Evolutionary conservation across 2,888 invertebrate species (phyloP).

Genomic region (Himalopsyche kuldschensis): DNA sequence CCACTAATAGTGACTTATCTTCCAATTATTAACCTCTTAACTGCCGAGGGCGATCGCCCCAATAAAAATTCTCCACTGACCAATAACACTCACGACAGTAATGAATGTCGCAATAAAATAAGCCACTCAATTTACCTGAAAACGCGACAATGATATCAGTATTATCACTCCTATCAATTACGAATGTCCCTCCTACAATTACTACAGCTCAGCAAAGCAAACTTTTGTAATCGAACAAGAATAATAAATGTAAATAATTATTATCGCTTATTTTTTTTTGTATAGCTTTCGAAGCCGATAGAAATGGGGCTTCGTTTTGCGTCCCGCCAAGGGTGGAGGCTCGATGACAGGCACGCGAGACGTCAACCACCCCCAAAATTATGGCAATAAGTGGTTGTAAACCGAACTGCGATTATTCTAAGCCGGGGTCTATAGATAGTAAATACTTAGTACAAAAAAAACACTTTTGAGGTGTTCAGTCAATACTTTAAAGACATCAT

Average conservation of each 20-base stretch:
- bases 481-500: no score
- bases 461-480: no score
- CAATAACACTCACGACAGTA: background rate
- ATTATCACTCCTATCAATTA: background rate
- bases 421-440: no score
- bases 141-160: background rate
- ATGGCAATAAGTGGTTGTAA: background rate
- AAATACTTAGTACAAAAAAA: no score
- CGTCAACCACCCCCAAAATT: slow-evolving; percentile 14
- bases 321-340: slow-evolving; percentile 18
- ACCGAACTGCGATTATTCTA: background rate
- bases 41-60: background rate
- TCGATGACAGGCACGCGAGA: slow-evolving; percentile 39
- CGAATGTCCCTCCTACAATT: slow-evolving; percentile 2
- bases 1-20: background rate
- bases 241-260: background rate
- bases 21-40: background rate
- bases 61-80: background rate
- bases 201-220: background rate
- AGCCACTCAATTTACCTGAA: background rate
- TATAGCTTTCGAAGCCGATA: background rate
- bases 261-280: background rate
- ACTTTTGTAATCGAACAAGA: slow-evolving; percentile 24
- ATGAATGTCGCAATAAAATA: background rate
- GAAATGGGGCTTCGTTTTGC: background rate